These are phyloP conservation scores for Ardeotis arabs DNA, from an alignment of 2,113 vertebrate genomes.

Conservation along the genomic window DNA sequence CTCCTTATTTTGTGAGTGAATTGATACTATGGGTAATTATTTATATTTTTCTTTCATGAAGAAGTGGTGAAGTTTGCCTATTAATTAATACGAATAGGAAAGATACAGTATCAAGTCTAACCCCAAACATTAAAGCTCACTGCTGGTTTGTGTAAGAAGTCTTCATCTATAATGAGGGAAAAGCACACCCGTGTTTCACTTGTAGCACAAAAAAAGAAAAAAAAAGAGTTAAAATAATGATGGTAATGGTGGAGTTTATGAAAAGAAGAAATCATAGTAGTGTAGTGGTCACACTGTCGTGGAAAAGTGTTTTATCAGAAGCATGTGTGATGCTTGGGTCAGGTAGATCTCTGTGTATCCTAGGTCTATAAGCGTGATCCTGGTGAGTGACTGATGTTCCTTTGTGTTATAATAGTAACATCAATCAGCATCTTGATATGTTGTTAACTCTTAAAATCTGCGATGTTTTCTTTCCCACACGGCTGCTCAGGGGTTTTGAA, in stretches of 20 bases:
- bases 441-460: not conserved
- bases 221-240: not conserved
- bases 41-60: slow-evolving; percentile 58
- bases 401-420: not conserved
- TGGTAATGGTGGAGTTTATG: not conserved
- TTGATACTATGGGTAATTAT: slow-evolving; percentile 65
- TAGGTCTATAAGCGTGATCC: not conserved
- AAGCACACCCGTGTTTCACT: not conserved
- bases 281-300: not conserved
- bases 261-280: not conserved
- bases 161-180: not conserved
- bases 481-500: not conserved
- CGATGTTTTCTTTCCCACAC: not conserved
- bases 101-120: slow-evolving; percentile 5
- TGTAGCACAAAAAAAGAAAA: not conserved
- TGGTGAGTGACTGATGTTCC: not conserved
- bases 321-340: not conserved
- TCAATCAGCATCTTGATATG: not conserved
- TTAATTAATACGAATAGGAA: slow-evolving; percentile 54
- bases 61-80: slow-evolving; percentile 42
- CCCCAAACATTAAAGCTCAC: not conserved
- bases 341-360: not conserved
- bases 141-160: not conserved
- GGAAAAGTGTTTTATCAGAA: not conserved
- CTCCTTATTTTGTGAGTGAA: slow-evolving; percentile 50